A percentile compares a stretch with the other conserved stretches of the same genome.
These are phyloP conservation scores for Cotesia glomerata DNA, from an alignment of 1,140 invertebrate species.

Conservation along the genomic window DNA sequence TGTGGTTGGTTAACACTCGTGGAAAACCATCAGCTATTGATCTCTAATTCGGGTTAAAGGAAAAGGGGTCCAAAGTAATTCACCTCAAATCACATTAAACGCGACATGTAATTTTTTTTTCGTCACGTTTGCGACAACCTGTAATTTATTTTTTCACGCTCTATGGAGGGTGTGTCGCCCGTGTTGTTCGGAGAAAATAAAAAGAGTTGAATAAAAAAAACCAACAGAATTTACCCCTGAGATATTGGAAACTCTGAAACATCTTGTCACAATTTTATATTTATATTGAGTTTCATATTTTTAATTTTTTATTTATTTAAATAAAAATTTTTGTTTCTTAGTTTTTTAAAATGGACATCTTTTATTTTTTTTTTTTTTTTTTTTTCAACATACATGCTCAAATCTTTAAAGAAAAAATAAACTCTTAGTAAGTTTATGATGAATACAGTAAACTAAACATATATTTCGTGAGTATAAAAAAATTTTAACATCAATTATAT, in stretches of 20 bases:
- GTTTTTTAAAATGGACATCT: no score
- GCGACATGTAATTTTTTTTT: slow-evolving; percentile 55
- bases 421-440: no score
- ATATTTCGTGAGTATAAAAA: not conserved
- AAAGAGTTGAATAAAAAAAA: slow-evolving; percentile 11
- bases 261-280: slow-evolving; percentile 1
- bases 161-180: slow-evolving; percentile 18
- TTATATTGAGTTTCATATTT: not conserved
- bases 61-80: slow-evolving; percentile 24
- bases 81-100: slow-evolving; percentile 51
- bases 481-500: no score
- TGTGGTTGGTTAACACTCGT: not conserved
- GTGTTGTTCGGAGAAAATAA: slow-evolving; percentile 25
- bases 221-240: not conserved
- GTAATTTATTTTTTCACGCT: slow-evolving; percentile 43
- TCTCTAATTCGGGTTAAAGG: slow-evolving; percentile 44
- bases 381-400: no score
- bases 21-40: slow-evolving; percentile 38
- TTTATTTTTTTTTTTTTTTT: no score
- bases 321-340: no score
- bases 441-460: not conserved
- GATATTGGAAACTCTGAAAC: slow-evolving; percentile 19
- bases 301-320: no score
- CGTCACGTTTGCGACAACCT: slow-evolving; percentile 35
- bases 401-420: no score